A percentile compares a stretch with the other conserved stretches of the same genome.
These are phyloP conservation scores for Eulithis testata DNA, from an alignment of 2,888 invertebrate genomes.

Conservation along the genomic window DNA sequence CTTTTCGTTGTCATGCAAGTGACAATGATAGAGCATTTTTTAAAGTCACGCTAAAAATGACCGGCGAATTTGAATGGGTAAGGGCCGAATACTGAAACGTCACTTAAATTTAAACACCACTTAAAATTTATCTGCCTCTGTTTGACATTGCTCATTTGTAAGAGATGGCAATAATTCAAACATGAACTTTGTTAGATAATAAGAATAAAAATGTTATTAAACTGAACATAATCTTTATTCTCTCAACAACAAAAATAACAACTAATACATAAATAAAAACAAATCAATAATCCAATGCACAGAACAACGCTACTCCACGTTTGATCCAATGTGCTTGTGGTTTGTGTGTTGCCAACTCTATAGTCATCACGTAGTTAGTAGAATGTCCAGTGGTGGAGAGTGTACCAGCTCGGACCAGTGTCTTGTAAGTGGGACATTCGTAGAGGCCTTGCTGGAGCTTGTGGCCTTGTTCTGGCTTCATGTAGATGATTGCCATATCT, in stretches of 20 bases:
- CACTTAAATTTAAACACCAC: too few relatives aligned
- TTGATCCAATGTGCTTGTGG: conserved; percentile 90
- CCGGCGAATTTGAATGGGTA: too few relatives aligned
- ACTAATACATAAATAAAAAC: neutral
- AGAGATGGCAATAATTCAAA: too few relatives aligned
- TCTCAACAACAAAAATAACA: neutral
- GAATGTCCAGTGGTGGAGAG: conserved; percentile 93
- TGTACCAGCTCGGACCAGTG: conserved; percentile 88
- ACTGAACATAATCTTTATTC: conserved; percentile 20
- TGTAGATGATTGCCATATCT: conserved; percentile 89
- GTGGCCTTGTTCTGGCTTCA: conserved; percentile 87
- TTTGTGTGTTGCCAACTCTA: conserved; percentile 87
- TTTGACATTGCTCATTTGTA: too few relatives aligned
- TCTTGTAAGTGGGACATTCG: conserved; percentile 91
- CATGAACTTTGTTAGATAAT: too few relatives aligned
- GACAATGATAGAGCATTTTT: too few relatives aligned
- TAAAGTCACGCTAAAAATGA: too few relatives aligned
- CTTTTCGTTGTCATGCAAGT: too few relatives aligned
- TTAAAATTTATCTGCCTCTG: too few relatives aligned
- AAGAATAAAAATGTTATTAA: neutral
- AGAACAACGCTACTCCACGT: conserved; percentile 90
- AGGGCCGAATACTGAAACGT: too few relatives aligned
- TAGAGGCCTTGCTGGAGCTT: conserved; percentile 80
- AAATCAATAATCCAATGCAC: conserved; percentile 85
- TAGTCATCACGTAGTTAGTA: conserved; percentile 92